Percentiles rank a stretch among this genome's conserved stretches.
phyloP scores from a whole-genome alignment of 1,140 invertebrate species.

The Drosophila jambulina region DNA sequence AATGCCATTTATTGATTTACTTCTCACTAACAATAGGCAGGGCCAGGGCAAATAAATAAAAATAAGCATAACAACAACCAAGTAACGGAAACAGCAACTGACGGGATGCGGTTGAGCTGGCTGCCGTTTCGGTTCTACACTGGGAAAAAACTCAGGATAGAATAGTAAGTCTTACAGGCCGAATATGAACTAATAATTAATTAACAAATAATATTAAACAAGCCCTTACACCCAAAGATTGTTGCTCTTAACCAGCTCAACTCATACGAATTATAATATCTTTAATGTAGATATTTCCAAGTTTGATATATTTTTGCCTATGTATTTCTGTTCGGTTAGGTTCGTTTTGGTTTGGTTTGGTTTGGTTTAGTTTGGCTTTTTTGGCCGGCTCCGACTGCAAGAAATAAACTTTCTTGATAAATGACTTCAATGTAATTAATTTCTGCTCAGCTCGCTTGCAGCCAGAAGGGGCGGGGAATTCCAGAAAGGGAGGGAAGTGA shows the following conservation, averaged over 20 bases:
- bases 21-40: constrained; percentile 72
- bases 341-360: constrained; percentile 23
- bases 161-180: neutral
- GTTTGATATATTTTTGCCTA: neutral
- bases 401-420: constrained; percentile 84
- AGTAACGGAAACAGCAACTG: constrained; percentile 80
- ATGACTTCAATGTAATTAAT: constrained; percentile 84
- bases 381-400: constrained; percentile 58
- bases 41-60: constrained; percentile 70
- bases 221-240: too few species aligned
- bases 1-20: constrained; percentile 81
- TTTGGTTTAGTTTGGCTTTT: constrained; percentile 48
- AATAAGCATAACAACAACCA: constrained; percentile 78
- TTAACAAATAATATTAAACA: neutral
- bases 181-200: neutral
- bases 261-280: neutral
- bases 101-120: constrained; percentile 65
- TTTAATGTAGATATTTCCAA: neutral
- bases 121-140: constrained; percentile 38
- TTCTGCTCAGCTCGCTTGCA: constrained; percentile 77
- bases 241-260: rapidly evolving
- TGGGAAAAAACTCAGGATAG: neutral
- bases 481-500: neutral
- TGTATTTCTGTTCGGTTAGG: constrained; percentile 37
- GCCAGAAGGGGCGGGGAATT: constrained; percentile 9